Conservation (phyloP, 1,140 invertebrate genomes). For the Octopus bimaculoides region DNA sequence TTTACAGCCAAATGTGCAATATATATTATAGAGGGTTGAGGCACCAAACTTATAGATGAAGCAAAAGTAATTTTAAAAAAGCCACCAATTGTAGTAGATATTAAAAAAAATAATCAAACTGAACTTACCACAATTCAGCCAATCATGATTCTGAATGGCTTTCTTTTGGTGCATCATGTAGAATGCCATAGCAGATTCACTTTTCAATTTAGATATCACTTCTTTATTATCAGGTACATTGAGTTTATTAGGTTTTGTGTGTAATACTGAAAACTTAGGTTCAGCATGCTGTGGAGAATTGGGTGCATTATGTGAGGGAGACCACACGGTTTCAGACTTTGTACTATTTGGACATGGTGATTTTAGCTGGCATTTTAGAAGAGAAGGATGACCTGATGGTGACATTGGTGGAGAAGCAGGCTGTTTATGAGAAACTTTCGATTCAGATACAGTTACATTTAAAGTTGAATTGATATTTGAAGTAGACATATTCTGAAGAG, state of each 20-base stretch:
- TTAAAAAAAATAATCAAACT: too few species aligned
- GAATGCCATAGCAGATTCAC: constrained; percentile 38
- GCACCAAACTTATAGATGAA: too few species aligned
- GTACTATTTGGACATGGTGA: neutral
- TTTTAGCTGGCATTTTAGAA: neutral
- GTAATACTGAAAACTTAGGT: constrained; percentile 26
- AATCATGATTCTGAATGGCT: constrained; percentile 49
- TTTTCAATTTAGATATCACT: constrained; percentile 35
- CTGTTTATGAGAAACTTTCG: constrained; percentile 1
- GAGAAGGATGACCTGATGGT: neutral
- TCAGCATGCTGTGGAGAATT: neutral
- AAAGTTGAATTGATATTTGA: neutral
- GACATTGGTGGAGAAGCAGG: neutral
- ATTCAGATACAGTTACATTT: neutral
- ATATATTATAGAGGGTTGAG: too few species aligned
- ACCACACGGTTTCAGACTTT: neutral
- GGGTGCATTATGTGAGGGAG: neutral
- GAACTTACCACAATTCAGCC: constrained; percentile 56
- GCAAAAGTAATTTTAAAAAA: too few species aligned
- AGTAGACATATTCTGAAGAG: neutral
- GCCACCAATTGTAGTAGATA: too few species aligned
- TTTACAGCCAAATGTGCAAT: too few species aligned
- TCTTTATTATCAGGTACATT: constrained; percentile 38
- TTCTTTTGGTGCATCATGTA: constrained; percentile 40
- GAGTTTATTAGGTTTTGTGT: constrained; percentile 29